phyloP scores from a whole-genome alignment of 2,113 vertebrate species.

The Aphyosemion australe region DNA sequence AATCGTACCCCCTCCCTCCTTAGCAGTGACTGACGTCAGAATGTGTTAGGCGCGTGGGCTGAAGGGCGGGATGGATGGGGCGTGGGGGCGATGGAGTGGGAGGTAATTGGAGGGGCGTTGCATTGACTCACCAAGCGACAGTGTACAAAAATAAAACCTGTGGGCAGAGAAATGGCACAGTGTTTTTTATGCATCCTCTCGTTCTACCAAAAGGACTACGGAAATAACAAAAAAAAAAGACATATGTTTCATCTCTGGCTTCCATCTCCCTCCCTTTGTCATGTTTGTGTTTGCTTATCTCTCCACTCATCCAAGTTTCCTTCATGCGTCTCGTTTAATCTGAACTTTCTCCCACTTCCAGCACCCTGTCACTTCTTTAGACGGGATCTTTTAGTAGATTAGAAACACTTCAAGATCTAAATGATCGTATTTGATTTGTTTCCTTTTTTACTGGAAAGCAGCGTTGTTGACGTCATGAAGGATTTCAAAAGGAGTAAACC shows the following conservation, averaged over 20 bases:
- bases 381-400: slow-evolving; percentile 12
- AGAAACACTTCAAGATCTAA: too few species aligned
- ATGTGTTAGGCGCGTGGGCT: slow-evolving; percentile 78
- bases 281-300: slow-evolving; percentile 18
- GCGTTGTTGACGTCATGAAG: background rate
- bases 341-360: slow-evolving; percentile 35
- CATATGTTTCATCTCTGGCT: slow-evolving; percentile 72
- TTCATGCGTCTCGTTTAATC: slow-evolving; percentile 17
- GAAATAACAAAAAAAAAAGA: slow-evolving; percentile 59
- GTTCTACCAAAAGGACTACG: slow-evolving; percentile 58
- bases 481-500: background rate
- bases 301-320: slow-evolving; percentile 41
- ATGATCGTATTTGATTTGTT: background rate
- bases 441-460: background rate
- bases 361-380: too few species aligned
- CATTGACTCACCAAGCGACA: slow-evolving; percentile 84
- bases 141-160: slow-evolving; percentile 81
- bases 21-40: slow-evolving; percentile 84
- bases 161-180: slow-evolving; percentile 81
- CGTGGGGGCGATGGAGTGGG: slow-evolving; percentile 81
- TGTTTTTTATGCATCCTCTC: slow-evolving; percentile 72
- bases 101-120: slow-evolving; percentile 84
- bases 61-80: slow-evolving; percentile 77
- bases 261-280: slow-evolving; percentile 57
- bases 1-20: slow-evolving; percentile 70